These are phyloP conservation scores for Watsonalla cultraria DNA, from an alignment of 2,888 invertebrate genomes.

Conservation along the genomic window DNA sequence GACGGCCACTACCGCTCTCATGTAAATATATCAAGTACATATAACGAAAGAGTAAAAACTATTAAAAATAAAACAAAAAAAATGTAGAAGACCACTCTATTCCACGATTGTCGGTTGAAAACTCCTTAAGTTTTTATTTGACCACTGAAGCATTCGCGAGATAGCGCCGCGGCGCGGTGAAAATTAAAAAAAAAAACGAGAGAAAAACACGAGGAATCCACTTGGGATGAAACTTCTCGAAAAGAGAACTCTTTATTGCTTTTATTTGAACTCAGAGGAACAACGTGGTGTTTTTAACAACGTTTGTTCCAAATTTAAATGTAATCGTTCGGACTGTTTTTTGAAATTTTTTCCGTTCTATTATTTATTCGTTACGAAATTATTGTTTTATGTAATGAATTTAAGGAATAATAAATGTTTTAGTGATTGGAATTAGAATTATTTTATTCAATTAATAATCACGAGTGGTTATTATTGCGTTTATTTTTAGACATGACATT, in stretches of 20 bases:
- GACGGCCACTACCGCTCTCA: too few relatives aligned
- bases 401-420: too few relatives aligned
- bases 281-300: background rate
- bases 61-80: background rate
- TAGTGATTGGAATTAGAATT: too few relatives aligned
- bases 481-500: too few relatives aligned
- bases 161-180: slow-evolving; percentile 71
- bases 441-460: too few relatives aligned
- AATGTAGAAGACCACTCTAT: slow-evolving; percentile 23
- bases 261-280: slow-evolving; percentile 13
- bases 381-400: too few relatives aligned
- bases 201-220: slow-evolving; percentile 47
- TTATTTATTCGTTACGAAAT: too few relatives aligned
- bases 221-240: slow-evolving; percentile 34
- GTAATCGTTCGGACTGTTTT: background rate
- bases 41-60: background rate
- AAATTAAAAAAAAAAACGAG: slow-evolving; percentile 67
- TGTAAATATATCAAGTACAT: too few relatives aligned
- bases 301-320: background rate
- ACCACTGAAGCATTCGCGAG: slow-evolving; percentile 78
- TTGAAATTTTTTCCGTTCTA: too few relatives aligned
- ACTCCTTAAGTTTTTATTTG: slow-evolving; percentile 78
- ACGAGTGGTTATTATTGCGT: too few relatives aligned
- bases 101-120: slow-evolving; percentile 45
- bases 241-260: slow-evolving; percentile 16